phyloP scores from a whole-genome alignment of 1,140 invertebrate species.

The Zaprionus camerounensis region DNA sequence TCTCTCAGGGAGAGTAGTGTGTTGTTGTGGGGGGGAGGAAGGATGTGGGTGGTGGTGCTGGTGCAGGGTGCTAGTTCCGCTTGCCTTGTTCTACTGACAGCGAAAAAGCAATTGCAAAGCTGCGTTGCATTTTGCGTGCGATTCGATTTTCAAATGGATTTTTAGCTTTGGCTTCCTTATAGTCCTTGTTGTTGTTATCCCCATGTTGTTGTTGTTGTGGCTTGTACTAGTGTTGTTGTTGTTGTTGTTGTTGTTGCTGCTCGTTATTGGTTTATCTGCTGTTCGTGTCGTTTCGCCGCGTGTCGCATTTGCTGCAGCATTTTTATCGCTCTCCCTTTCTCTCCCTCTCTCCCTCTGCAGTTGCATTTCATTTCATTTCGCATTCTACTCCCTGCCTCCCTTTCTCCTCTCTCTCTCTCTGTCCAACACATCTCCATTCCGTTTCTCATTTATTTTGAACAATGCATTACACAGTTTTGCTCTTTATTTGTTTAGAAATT shows the following conservation, averaged over 20 bases:
- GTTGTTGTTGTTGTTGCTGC: conserved; percentile 25
- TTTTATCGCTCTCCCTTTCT: conserved; percentile 47
- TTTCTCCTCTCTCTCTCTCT: neutral
- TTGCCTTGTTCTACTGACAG: conserved; percentile 17
- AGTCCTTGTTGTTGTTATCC: conserved; percentile 23
- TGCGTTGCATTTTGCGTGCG: conserved; percentile 62
- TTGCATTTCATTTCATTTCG: conserved; percentile 62
- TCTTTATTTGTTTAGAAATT: conserved; percentile 53
- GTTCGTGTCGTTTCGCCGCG: conserved; percentile 38
- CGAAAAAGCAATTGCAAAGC: conserved; percentile 50
- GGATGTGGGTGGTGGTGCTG: neutral
- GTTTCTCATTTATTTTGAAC: conserved; percentile 52
- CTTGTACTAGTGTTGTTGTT: conserved; percentile 37
- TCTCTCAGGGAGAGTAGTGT: neutral
- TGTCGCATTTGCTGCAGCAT: conserved; percentile 46
- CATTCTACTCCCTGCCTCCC: neutral
- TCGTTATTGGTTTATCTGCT: conserved; percentile 41
- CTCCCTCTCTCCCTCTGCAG: conserved; percentile 6
- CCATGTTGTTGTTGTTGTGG: conserved; percentile 22
- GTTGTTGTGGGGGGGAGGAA: neutral
- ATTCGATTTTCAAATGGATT: conserved; percentile 51
- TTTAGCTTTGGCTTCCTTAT: conserved; percentile 38
- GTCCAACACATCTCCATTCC: neutral
- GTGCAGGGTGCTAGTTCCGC: conserved; percentile 9
- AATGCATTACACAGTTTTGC: conserved; percentile 40